Base-by-base conservation (phyloP, 92 coral and sea anemone genomes). In the Diadumene lineata region DNA sequence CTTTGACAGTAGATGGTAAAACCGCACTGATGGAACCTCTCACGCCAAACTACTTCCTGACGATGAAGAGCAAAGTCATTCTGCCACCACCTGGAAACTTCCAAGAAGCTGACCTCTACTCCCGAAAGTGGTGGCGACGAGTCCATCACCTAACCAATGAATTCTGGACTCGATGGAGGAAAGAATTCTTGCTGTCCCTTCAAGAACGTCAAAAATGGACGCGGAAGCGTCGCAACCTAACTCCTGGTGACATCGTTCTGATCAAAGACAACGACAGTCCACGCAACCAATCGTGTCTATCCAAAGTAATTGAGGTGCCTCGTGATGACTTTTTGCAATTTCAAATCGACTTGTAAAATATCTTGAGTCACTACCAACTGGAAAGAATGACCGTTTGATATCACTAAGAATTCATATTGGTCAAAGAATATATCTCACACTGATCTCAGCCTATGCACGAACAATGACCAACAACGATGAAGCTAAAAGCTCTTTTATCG, bases 21-120 rank as follows among this genome's bases (percentile, higher is more conserved):
- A 34, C 74, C 57, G 28, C 73, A 22, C 73, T 34, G 34, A 68
- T 44, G 22, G 73, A 68, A 25, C 31, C 73, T 22, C 57, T 68
- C 30, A 44, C 73, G 53, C 73, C 73, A n/a, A 68, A 68, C 73
- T 58, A 68, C 73, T 68, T 68, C 73, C 58, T 68, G 30, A 68
- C 73, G 11, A 68, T 68, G 73, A 68, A 68, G 32, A 68, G 56
- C 73, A 68, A 68, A 33, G 73, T 68, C 32, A 25, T 68, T 22
- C 57, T 68, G 53, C 73, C 73, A 1, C 73, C 56, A 1, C 73
- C 58, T n/a, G 73, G 73, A 43, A 34, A 68, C 56, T 68, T 68
- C 73, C 73, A 43, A 44, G 60, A 68, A 4, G 73, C 73, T 19
- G 58, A 68, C 32, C 29, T 68, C 30, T 68, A 68, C 21, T 68